Base-by-base conservation (phyloP, 2,113 vertebrate species). In the Urocitellus parryii region DNA sequence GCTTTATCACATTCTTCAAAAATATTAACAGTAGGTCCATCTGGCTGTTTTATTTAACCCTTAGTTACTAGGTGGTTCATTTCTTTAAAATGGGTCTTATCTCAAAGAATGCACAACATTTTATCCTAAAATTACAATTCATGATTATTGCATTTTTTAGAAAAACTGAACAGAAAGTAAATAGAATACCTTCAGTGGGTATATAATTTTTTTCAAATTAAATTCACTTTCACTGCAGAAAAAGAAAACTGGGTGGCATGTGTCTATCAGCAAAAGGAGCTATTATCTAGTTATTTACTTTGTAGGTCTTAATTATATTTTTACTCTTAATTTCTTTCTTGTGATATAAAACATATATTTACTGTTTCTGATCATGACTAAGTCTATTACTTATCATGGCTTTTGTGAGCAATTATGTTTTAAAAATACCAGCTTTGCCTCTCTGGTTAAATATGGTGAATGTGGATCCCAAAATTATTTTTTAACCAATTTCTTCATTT, bases 1-100 rank as follows among this genome's bases (percentile, higher is more conserved):
- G 96, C 96, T 98, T 97, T 97, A 84, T 93, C 77, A 94, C 48
- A 91, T 27, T 87, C 65, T 96, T 96, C n/a, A 82, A 84, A 94
- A 88, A 80, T 74, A 58, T 27, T 96, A 95, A 94, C 78, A n/a
- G 5, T 78, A 88, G 74, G 32, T 93, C 63, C 58, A 63, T 91
- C 87, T n/a, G 83, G 48, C 39, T 80, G 12, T 96, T 90, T 95
- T 68, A 89, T 91, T 97, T 95, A 96, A 93, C 42, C 53, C 48
- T 90, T 91, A 78, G 58, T 96, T 95, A 65, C 81, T 72, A 89
- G 48, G 29, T 88, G 45, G 39, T 86, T 86, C 42, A 48, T 61
- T 93, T 84, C 63, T 93, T 76, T 1, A 2, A 17, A 83, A 73
- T 88, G 56, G 27, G 27, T 92, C 84, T 85, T 22, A 53, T 90